Evolutionary conservation across 2,113 vertebrate species (phyloP).

Genomic region (Microcebus jonahi): DNA sequence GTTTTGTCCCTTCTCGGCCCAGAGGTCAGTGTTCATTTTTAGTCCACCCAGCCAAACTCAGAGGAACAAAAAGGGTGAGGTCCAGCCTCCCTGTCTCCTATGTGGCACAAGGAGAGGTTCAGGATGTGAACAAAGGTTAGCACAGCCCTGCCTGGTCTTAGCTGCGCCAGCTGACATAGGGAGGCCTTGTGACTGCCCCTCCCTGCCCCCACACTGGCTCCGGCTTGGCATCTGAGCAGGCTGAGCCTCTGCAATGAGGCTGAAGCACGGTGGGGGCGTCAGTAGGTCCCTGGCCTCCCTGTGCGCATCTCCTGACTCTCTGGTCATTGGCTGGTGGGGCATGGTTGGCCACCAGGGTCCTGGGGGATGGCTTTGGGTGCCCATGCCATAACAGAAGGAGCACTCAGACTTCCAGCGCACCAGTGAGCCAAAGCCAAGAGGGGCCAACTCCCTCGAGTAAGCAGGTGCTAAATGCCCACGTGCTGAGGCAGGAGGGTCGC

Average conservation of each 20-base stretch:
- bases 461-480: background rate
- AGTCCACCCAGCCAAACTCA: background rate
- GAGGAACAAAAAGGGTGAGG: background rate
- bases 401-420: background rate
- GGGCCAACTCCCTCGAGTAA: background rate
- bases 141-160: background rate
- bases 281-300: background rate
- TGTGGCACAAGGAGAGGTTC: background rate
- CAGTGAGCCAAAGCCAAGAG: background rate
- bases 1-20: background rate
- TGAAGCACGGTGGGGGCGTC: background rate
- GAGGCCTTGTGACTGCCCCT: background rate
- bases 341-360: background rate
- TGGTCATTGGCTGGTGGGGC: background rate
- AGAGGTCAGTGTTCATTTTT: background rate
- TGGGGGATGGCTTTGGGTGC: background rate
- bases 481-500: background rate
- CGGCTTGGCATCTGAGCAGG: constrained; percentile 51
- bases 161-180: background rate
- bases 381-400: background rate
- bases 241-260: constrained; percentile 62
- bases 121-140: background rate
- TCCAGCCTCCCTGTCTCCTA: background rate
- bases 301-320: background rate
- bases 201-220: background rate